Evolutionary conservation across 2,113 vertebrate species (phyloP), one percentile per base, ranked within the genome.

Genomic region (Proteles cristata): DNA sequence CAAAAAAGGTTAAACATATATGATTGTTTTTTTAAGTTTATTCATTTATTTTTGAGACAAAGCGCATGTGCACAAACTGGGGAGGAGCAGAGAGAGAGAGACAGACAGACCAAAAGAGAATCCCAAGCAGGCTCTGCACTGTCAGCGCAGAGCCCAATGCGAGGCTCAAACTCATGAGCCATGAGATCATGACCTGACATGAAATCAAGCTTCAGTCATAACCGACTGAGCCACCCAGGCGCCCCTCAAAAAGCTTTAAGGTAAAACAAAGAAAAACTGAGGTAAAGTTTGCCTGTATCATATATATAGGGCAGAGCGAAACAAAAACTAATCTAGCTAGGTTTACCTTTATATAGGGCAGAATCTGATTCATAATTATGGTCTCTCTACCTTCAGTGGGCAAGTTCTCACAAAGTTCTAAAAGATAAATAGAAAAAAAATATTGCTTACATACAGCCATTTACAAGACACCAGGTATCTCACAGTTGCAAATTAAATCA

Each of bases 401-500:
- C 96, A 99, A 98, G 97, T 99, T 99, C 97, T 99, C 99, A 97
- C 99, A 99, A 98, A 99, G 99, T 96, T 99, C 99, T 99, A 91
- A 92, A 91, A 87, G 6, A 97, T 31, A 97, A 86, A 84, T 15
- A 97, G 16, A 93, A 76, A 95, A 95, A 94, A 93, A 79, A 76
- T 3, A 91, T 39, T 50, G 76, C n/a, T 96, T 82, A 90, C 43
- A 45, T 33, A 68, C 8, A 74, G 33, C 7, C 58, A 68, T 86
- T 95, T 97, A 93, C 5, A 76, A 65, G 53, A 17, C 88, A 39
- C 19, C 61, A 84, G 5, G 39, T 85, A 73, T 84, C 71, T 58
- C 43, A 97, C 11, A 95, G 65, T 53, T 95, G 6, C 61, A 97
- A 80, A 35, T 89, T 45, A 69, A 94, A 69, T 71, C 79, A 68